Evolutionary conservation across 2,113 vertebrate species (phyloP), one percentile per base, ranked within the genome.

Genomic region (Protobothrops flavoviridis): DNA sequence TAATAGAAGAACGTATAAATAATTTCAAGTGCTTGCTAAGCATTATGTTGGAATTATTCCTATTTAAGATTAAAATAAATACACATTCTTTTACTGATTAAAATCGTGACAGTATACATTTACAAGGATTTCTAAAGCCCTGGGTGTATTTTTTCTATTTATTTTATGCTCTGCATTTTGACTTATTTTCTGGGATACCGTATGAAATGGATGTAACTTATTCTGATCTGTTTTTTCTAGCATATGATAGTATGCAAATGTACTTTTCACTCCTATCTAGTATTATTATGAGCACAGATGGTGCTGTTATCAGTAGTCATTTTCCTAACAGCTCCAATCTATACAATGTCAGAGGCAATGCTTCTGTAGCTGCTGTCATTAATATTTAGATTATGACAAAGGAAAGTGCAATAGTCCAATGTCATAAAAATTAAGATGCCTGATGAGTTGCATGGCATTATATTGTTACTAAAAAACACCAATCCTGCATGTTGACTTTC

Each of bases 11-110:
- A 50, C 0, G 26, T 91, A 29, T 69, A 81, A 93, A 59, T 85
- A 81, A 48, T 94, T 94, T 89, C 89, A 90, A 53, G 10, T 15
- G 64, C 93, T 93, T 94, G 52, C 5, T 87, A 5, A 88, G 12
- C 17, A 91, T 53, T 53, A 2, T 0, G 0, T 92, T 94, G 50
- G 86, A 91, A 4, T 52, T 92, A 91, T 91, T 64, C n/a, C 26
- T 88, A 92, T 92, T 81, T 94, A 89, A 94, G 39, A 1, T 24
- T 91, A 24, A 93, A 92, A 96, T 96, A 92, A 93, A 95, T 95
- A 94, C 95, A 93, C 92, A 87, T 91, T 59, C 91, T 74, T 43
- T 52, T 91, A 90, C 91, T 91, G 95, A 45, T 96, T 95, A 52
- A 90, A 88, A 90, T 95, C 94, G 50, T 93, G 43, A 69, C 92